Evolutionary conservation across 2,113 vertebrate species (phyloP).

Genomic region (Prochilodus magdalenae): DNA sequence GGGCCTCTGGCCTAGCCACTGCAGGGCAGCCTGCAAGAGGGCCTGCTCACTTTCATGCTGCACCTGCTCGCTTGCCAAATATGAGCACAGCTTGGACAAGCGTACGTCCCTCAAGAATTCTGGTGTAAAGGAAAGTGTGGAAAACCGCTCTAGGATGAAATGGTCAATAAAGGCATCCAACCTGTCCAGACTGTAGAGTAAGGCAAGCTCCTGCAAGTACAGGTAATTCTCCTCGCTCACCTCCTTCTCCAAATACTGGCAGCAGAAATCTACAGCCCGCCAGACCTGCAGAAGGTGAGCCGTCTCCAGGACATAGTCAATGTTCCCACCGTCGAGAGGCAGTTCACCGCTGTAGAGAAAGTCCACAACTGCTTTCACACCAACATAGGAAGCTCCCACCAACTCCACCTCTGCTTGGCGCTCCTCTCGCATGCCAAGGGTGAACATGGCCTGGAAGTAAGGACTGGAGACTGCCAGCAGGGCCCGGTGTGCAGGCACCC

Average conservation of each 20-base stretch:
- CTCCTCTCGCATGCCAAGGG: conserved; percentile 91
- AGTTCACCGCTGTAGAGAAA: conserved; percentile 92
- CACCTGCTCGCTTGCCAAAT: conserved; percentile 85
- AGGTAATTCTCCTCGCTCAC: conserved; percentile 93
- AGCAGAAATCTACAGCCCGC: conserved; percentile 94
- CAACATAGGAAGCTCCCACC: conserved; percentile 85
- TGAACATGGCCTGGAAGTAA: conserved; percentile 98
- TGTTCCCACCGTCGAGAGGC: conserved; percentile 88
- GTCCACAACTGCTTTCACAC: conserved; percentile 90
- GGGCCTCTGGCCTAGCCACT: conserved; percentile 87
- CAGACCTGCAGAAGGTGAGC: conserved; percentile 94
- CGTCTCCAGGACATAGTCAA: conserved; percentile 87
- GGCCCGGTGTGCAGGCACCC: conserved; percentile 87
- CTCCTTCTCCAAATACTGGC: conserved; percentile 91
- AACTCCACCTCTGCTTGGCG: conserved; percentile 90
- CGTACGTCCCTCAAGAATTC: conserved; percentile 86
- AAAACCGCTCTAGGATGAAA: conserved; percentile 87
- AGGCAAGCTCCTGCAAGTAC: conserved; percentile 91
- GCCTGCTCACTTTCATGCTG: conserved; percentile 88
- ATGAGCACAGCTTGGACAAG: conserved; percentile 84
- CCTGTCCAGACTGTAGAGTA: conserved; percentile 89
- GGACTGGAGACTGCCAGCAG: conserved; percentile 90
- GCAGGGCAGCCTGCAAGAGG: conserved; percentile 85
- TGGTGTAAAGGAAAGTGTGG: conserved; percentile 83
- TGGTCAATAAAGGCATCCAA: conserved; percentile 88